These are phyloP conservation scores for Eubasilissa splendida DNA, from an alignment of 2,888 invertebrate species.

Conservation along the genomic window DNA sequence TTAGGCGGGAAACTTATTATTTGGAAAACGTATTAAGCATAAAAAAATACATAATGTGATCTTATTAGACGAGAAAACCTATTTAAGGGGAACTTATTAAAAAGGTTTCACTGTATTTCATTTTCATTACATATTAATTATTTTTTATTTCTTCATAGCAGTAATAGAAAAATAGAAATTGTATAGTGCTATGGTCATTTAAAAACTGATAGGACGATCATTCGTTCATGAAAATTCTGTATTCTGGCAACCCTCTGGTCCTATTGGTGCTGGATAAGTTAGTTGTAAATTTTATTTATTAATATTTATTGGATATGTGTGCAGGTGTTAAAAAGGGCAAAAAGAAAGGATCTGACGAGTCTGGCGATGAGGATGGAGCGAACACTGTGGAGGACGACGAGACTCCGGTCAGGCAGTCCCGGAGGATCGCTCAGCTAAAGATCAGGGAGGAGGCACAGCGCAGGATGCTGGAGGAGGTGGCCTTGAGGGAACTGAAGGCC, in stretches of 20 bases:
- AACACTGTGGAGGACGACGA: constrained; percentile 63
- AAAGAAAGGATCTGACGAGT: constrained; percentile 34
- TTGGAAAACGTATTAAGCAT: too few species aligned
- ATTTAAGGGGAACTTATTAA: too few species aligned
- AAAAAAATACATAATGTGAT: too few species aligned
- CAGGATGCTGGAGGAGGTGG: constrained; percentile 82
- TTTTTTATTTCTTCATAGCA: too few species aligned
- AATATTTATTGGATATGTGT: constrained; percentile 25
- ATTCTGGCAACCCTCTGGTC: not conserved
- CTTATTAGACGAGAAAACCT: too few species aligned
- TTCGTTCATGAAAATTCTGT: not conserved
- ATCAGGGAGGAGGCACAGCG: constrained; percentile 89
- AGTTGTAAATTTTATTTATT: not conserved
- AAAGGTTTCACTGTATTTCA: too few species aligned
- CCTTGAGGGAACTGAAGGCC: constrained; percentile 77
- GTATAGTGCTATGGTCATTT: not conserved
- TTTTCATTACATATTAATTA: too few species aligned
- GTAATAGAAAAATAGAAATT: too few species aligned
- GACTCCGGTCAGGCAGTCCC: constrained; percentile 81
- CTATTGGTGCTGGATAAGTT: too few species aligned
- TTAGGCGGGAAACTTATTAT: too few species aligned
- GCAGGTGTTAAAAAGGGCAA: constrained; percentile 23
- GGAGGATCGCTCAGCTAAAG: constrained; percentile 90
- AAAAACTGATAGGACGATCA: not conserved
- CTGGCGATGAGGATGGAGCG: constrained; percentile 38